Conservation (phyloP, 1,140 invertebrate genomes). For the Kradibia gibbosae region DNA sequence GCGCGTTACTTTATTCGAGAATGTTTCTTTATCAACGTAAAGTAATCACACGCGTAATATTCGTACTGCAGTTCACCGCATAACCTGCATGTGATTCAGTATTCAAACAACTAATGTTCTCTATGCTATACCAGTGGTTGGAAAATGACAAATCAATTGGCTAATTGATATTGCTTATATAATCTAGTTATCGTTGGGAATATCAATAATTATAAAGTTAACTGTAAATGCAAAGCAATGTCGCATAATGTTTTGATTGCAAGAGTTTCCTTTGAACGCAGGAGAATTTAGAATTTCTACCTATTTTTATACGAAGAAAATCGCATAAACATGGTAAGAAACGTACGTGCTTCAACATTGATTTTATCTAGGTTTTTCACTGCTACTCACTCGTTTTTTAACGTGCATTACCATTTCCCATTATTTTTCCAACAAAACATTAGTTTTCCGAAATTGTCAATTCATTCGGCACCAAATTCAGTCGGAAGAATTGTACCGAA, state of each 20-base stretch:
- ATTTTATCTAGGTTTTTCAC: neutral
- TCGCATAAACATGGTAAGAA: neutral
- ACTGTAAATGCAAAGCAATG: neutral
- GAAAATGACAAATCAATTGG: neutral
- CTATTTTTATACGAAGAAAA: conserved; percentile 28
- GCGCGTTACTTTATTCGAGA: conserved; percentile 51
- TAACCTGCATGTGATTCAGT: conserved; percentile 13
- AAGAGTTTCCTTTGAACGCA: conserved; percentile 68
- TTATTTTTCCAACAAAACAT: conserved; percentile 20
- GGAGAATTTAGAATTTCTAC: conserved; percentile 64
- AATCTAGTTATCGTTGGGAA: neutral
- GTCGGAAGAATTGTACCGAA: neutral
- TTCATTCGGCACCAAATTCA: neutral
- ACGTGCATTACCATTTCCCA: conserved; percentile 7
- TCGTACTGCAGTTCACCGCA: neutral
- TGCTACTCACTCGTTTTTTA: neutral
- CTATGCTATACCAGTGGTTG: neutral
- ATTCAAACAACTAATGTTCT: conserved; percentile 18
- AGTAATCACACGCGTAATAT: neutral
- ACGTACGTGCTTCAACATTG: neutral
- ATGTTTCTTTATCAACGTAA: neutral
- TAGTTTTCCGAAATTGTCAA: conserved; percentile 7
- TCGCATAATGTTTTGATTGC: neutral
- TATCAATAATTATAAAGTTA: neutral
- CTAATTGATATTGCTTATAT: conserved; percentile 12